Evolutionary conservation across 2,113 vertebrate species (phyloP), one percentile per base, ranked within the genome.

Genomic region (Ploceus nigricollis): DNA sequence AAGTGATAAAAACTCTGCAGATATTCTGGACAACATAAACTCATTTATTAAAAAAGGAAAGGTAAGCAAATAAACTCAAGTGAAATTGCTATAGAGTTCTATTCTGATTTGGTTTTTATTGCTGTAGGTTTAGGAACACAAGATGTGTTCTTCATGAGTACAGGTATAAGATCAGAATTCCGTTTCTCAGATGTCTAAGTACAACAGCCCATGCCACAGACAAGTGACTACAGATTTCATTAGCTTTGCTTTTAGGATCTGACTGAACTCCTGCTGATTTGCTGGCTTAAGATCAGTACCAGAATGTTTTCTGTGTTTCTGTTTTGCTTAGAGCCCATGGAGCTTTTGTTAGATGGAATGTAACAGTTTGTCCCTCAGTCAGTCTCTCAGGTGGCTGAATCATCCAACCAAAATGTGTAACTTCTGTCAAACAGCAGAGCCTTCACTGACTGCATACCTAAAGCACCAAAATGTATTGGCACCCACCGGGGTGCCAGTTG

Each of bases 1-100:
- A 96, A 99, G 99, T 1, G 98, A 99, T 82, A 99, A 98, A 98
- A 99, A 99, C 97, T 85, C 97, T 85, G 98, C 98, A 1, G 99
- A 99, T 89, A 98, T 99, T 61, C 97, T 99, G 61, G 99, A 99
- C 95, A 98, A 98, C 71, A 99, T 99, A 97, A 99, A 99, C 92
- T 98, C 98, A 14, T 99, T 98, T 82, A 99, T 99, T 97, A 99
- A 98, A 95, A 99, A 99, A 97, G 99, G 99, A 98, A 99, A 99
- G 97, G 99, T 99, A 92, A 89, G 98, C 66, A 70, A 63, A n/a
- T 19, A 71, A 86, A 40, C 5, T 73, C 10, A 17, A 25, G 31
- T 33, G 61, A 84, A 91, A 82, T 54, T 42, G 22, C 21, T 47
- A 53, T 23, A 33, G 11, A 53, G 64, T 57, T 90, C 51, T 83